Conservation (phyloP, 2,888 invertebrate genomes). For the Heteropelma amictum region DNA sequence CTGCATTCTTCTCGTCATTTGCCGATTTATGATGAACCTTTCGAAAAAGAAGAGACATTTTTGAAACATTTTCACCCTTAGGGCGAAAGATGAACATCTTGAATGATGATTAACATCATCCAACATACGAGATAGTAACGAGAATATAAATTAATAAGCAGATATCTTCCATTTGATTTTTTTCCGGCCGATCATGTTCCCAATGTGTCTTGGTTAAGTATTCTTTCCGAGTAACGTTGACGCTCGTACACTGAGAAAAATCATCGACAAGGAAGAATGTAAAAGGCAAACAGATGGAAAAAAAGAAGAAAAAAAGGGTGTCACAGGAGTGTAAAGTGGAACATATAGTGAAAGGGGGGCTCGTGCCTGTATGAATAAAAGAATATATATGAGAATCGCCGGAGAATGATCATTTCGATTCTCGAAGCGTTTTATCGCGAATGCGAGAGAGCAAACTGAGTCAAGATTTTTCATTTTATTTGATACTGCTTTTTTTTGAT, state of each 20-base stretch:
- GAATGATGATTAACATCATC: too few relatives aligned
- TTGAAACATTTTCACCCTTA: too few relatives aligned
- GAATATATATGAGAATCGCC: constrained; percentile 42
- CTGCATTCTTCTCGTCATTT: too few relatives aligned
- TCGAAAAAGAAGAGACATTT: too few relatives aligned
- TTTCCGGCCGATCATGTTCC: too few relatives aligned
- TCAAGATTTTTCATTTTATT: constrained; percentile 30
- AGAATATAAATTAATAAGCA: too few relatives aligned
- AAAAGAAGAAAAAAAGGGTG: constrained; percentile 22
- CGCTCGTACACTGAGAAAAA: neutral
- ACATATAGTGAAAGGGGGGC: constrained; percentile 54
- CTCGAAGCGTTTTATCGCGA: constrained; percentile 1
- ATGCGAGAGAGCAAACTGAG: neutral
- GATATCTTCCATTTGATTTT: too few relatives aligned
- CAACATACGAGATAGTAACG: too few relatives aligned
- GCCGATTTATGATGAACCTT: too few relatives aligned
- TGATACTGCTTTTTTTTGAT: too few relatives aligned
- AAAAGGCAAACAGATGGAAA: neutral
- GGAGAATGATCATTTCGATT: constrained; percentile 46
- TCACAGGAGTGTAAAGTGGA: constrained; percentile 49
- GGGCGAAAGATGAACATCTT: too few relatives aligned
- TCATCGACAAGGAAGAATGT: constrained; percentile 3
- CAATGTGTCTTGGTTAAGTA: neutral
- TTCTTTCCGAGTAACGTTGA: neutral
- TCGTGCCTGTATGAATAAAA: constrained; percentile 55